phyloP scores from a whole-genome alignment of 2,797 vertebrate genomes.

The Psittacula echo region DNA sequence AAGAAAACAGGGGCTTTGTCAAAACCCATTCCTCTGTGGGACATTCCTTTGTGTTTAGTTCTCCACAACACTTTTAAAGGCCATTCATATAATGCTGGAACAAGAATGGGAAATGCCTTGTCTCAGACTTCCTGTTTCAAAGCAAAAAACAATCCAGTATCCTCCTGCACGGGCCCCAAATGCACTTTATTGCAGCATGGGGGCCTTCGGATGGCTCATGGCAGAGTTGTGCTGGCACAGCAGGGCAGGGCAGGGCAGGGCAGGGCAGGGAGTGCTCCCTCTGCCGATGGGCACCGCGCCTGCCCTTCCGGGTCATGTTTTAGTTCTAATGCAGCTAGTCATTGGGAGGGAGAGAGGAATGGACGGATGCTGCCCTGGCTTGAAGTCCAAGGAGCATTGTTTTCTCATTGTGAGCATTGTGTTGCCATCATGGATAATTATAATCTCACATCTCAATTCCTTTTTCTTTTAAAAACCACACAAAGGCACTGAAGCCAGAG shows the following conservation, averaged over 20 bases:
- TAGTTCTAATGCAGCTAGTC: not conserved
- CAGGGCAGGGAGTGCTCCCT: not conserved
- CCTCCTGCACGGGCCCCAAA: not conserved
- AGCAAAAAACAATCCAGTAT: not conserved
- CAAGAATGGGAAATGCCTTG: slow-evolving; percentile 41
- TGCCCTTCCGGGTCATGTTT: not conserved
- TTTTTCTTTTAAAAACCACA: not conserved
- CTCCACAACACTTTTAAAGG: not conserved
- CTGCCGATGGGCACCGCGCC: not conserved
- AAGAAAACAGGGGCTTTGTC: not conserved
- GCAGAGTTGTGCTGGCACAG: not conserved
- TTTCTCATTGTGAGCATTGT: slow-evolving; percentile 38
- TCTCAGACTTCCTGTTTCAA: slow-evolving; percentile 33
- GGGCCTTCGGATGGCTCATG: fast-evolving
- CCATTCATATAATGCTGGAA: slow-evolving; percentile 25
- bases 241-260: not conserved
- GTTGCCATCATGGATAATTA: slow-evolving; percentile 9
- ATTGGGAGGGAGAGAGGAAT: not conserved
- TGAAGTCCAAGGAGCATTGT: slow-evolving; percentile 34
- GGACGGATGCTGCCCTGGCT: not conserved
- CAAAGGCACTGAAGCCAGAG: not conserved
- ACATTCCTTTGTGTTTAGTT: slow-evolving; percentile 20
- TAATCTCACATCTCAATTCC: not conserved
- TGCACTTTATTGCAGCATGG: fast-evolving
- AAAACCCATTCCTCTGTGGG: not conserved